Evolutionary conservation across 2,888 invertebrate genomes (phyloP), one percentile per base, ranked within the genome.

Genomic region (Ischnus inquisitorius): DNA sequence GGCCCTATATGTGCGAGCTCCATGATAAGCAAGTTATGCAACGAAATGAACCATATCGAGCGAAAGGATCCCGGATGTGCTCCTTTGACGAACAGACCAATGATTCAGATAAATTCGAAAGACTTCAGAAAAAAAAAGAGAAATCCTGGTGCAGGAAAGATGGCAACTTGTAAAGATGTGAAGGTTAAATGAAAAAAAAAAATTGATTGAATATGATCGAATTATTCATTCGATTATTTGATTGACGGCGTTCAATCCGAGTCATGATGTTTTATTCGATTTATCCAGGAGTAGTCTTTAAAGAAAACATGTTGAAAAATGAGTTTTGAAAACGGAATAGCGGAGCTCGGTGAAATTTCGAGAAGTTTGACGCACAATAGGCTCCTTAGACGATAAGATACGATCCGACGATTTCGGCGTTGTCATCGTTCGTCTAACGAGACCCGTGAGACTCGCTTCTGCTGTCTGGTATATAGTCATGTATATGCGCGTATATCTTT

Each of bases 21-120:
- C 80, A 62, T 64, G 86, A 89, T 88, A 88, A 89, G 88, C 88
- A 87, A 85, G 87, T 89, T 90, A 87, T 87, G 60, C 19, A 51
- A 78, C 86, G 87, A 81, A 85, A 85, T 79, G 84, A 77, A 76
- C 84, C 60, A 68, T 46, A 74, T 8, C 77, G 69, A 68, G 80
- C 67, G 57, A 65, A 57, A 57, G 48, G 48, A 65, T 48, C 39
- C 34, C 34, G 34, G 51, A 41, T 72, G 51, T 51, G 74, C 67
- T 34, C 43, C 54, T 19, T 41, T 34, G 34, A 34, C 34, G 28
- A 39, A 48, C 5, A 39, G 28, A 39, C 16, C 10, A 46, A 41
- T 43, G n/a, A 46, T 28, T 41, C 28, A 28, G 76, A 65, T 14
- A 41, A 64, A 51, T 43, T 67, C 14, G 5, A 4, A 3, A 54